phyloP scores from a whole-genome alignment of 1,140 invertebrate species.

The Semibalanus balanoides region DNA sequence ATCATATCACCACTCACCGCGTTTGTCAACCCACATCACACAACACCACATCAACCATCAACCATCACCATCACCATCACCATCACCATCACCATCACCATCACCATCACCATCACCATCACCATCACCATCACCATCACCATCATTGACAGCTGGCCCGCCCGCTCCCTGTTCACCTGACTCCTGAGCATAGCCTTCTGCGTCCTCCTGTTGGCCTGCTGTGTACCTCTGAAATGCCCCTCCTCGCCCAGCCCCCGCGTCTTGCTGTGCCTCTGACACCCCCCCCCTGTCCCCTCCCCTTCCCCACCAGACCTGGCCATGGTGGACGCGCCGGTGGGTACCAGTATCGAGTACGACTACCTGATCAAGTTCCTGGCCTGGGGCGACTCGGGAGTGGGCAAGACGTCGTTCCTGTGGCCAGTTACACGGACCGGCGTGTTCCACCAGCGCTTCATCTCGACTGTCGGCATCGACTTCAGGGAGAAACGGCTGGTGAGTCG shows the following conservation, averaged over 20 bases:
- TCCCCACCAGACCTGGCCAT: background rate
- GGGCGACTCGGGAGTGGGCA: constrained; percentile 84
- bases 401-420: constrained; percentile 87
- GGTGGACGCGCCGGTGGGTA: background rate
- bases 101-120: too few relatives aligned
- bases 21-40: too few relatives aligned
- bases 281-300: too few relatives aligned
- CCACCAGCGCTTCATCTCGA: constrained; percentile 84
- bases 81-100: too few relatives aligned
- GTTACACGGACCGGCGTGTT: constrained; percentile 88
- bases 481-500: constrained; percentile 90
- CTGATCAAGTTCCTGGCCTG: constrained; percentile 88
- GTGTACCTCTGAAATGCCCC: too few relatives aligned
- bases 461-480: constrained; percentile 93
- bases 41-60: too few relatives aligned
- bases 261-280: too few relatives aligned
- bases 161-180: background rate
- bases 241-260: too few relatives aligned
- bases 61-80: too few relatives aligned
- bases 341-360: constrained; percentile 54
- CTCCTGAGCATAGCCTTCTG: background rate
- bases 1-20: too few relatives aligned
- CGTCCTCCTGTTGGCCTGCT: background rate
- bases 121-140: too few relatives aligned
- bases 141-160: too few relatives aligned